Percentiles rank a stretch among this genome's conserved stretches.
These are phyloP conservation scores for Heliothis subflexa DNA, from an alignment of 1,140 invertebrate genomes.

Conservation along the genomic window DNA sequence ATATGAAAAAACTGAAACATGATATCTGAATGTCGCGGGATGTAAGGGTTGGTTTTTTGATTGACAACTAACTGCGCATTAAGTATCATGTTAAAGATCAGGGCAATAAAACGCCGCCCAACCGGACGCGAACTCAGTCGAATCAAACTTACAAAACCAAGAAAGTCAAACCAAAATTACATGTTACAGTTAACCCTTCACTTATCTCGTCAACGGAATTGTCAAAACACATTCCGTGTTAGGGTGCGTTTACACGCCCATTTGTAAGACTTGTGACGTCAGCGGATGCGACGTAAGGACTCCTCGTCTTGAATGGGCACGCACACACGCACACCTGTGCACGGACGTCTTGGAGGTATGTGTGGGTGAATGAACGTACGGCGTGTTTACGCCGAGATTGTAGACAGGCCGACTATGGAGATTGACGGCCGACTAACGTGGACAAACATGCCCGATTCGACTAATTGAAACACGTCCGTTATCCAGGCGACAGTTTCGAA, in stretches of 20 bases:
- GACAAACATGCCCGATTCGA: conserved; percentile 66
- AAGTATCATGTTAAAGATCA: conserved; percentile 16
- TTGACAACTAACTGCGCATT: conserved; percentile 19
- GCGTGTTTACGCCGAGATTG: conserved; percentile 71
- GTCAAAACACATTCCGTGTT: conserved; percentile 73
- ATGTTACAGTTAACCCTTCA: conserved; percentile 70
- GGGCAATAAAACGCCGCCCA: conserved; percentile 8
- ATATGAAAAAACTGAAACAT: conserved; percentile 3
- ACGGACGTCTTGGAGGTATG: conserved; percentile 49
- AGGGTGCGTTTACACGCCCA: conserved; percentile 74
- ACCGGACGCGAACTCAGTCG: conserved; percentile 18
- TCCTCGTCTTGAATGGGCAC: conserved; percentile 77
- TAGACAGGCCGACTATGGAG: conserved; percentile 68
- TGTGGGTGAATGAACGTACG: conserved; percentile 80
- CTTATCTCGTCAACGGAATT: conserved; percentile 69
- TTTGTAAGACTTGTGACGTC: conserved; percentile 80
- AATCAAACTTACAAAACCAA: conserved; percentile 25
- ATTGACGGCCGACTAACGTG: conserved; percentile 72
- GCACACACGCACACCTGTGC: conserved; percentile 62
- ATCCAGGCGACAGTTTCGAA: conserved; percentile 61
- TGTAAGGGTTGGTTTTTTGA: conserved; percentile 10
- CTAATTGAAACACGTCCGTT: conserved; percentile 77
- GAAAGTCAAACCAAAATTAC: conserved; percentile 59
- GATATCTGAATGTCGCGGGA: background rate
- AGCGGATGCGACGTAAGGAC: conserved; percentile 81